phyloP scores from a whole-genome alignment of 2,888 invertebrate genomes.

The Zaprionus bogoriensis region DNA sequence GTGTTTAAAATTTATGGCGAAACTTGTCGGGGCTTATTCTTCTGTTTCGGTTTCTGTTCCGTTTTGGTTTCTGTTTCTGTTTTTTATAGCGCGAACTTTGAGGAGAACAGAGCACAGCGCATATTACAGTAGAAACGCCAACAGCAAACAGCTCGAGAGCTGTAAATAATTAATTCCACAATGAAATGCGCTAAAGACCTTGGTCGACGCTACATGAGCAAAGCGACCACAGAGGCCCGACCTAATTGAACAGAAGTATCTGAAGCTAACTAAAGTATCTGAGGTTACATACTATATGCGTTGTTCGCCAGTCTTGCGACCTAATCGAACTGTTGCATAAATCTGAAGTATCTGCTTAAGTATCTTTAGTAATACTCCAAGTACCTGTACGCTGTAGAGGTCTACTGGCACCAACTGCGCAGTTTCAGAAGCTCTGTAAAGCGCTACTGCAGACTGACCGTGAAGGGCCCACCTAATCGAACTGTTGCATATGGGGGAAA shows the following conservation, averaged over 20 bases:
- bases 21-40: slow-evolving; percentile 34
- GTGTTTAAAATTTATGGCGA: slow-evolving; percentile 55
- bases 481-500: neutral
- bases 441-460: slow-evolving; percentile 10
- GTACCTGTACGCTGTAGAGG: too few relatives aligned
- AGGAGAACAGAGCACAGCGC: neutral
- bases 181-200: slow-evolving; percentile 15
- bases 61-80: neutral
- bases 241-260: too few relatives aligned
- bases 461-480: neutral
- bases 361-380: too few relatives aligned
- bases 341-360: too few relatives aligned
- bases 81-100: neutral
- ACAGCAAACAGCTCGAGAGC: slow-evolving; percentile 9
- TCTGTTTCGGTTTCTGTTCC: neutral
- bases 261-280: too few relatives aligned
- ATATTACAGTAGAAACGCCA: neutral
- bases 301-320: too few relatives aligned
- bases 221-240: too few relatives aligned
- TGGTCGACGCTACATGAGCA: neutral
- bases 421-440: too few relatives aligned
- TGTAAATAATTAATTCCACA: slow-evolving; percentile 28
- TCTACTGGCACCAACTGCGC: too few relatives aligned
- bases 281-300: too few relatives aligned
- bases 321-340: too few relatives aligned